Conservation (phyloP, 2,888 invertebrate species). For the Dryomyza anilis region DNA sequence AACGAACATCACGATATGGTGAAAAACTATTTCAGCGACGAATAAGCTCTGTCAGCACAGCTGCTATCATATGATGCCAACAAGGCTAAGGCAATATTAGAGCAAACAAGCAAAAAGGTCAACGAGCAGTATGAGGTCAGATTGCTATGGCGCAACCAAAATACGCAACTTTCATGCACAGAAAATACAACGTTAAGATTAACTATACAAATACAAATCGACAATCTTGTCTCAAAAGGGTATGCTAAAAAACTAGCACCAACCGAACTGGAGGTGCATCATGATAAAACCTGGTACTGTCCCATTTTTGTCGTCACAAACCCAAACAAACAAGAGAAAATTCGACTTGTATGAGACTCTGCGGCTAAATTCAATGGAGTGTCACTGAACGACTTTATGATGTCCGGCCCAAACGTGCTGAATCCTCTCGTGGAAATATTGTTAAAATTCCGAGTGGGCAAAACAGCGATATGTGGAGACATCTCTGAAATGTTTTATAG, state of each 20-base stretch:
- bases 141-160: too few relatives aligned
- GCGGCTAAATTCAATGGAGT: conserved; percentile 42
- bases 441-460: conserved; percentile 32
- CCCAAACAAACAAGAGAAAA: conserved; percentile 39
- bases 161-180: too few relatives aligned
- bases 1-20: not conserved
- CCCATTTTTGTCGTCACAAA: conserved; percentile 33
- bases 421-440: conserved; percentile 34
- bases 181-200: conserved; percentile 10
- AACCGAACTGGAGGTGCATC: not conserved
- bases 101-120: conserved; percentile 15
- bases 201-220: not conserved
- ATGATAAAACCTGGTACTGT: conserved; percentile 5
- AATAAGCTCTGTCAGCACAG: not conserved
- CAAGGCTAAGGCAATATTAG: conserved; percentile 11
- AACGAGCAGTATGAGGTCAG: conserved; percentile 7
- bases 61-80: conserved; percentile 11
- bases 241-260: conserved; percentile 17
- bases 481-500: conserved; percentile 36
- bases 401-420: conserved; percentile 27
- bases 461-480: conserved; percentile 31
- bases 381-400: conserved; percentile 41
- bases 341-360: conserved; percentile 48
- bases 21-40: conserved; percentile 14
- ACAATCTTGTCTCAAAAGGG: conserved; percentile 21